Evolutionary conservation across 2,888 invertebrate genomes (phyloP).

Genomic region (Brachypalpus laphriformis): DNA sequence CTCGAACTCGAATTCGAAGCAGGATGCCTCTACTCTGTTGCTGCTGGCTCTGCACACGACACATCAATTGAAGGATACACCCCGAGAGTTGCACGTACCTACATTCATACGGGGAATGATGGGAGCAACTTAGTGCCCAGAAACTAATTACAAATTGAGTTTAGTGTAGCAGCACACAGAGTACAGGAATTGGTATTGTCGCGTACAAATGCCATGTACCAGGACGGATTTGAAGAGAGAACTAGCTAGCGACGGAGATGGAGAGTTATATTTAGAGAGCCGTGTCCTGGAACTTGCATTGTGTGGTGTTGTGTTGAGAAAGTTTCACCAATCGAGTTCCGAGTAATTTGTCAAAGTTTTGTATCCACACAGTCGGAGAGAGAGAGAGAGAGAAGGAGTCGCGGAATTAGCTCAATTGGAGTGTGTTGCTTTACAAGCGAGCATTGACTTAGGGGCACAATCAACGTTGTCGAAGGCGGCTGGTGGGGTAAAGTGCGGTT

Average conservation of each 20-base stretch:
- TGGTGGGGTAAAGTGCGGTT: not conserved
- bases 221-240: not conserved
- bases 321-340: constrained; percentile 69
- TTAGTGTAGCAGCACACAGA: constrained; percentile 49
- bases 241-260: not conserved
- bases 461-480: not conserved
- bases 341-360: constrained; percentile 71
- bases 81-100: constrained; percentile 32
- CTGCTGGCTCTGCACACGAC: constrained; percentile 60
- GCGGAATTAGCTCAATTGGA: constrained; percentile 51
- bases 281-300: constrained; percentile 36
- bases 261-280: constrained; percentile 47
- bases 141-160: constrained; percentile 74
- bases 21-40: constrained; percentile 40
- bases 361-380: constrained; percentile 46
- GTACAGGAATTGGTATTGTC: constrained; percentile 61
- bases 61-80: constrained; percentile 68
- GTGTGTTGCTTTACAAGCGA: constrained; percentile 29
- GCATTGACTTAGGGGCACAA: not conserved
- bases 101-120: not conserved
- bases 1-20: constrained; percentile 32
- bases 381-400: constrained; percentile 7
- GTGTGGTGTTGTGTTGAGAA: constrained; percentile 31
- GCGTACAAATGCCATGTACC: constrained; percentile 41
- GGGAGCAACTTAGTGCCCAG: constrained; percentile 56